Conservation (phyloP, 2,113 vertebrate genomes). For the Anguilla rostrata region DNA sequence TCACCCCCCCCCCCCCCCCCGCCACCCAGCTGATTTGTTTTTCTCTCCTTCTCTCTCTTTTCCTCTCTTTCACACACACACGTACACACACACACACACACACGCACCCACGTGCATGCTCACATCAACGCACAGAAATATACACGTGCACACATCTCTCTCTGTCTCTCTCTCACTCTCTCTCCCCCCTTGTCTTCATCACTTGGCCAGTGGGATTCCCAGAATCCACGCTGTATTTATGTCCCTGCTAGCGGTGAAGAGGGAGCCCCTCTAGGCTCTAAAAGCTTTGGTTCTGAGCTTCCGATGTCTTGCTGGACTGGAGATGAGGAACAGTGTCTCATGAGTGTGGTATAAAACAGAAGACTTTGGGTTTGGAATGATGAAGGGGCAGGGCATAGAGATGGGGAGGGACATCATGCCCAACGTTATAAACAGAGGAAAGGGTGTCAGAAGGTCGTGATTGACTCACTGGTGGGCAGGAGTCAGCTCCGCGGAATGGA, state of each 20-base stretch:
- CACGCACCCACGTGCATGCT: too few relatives aligned
- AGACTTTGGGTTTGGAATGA: not conserved
- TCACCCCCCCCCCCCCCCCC: slow-evolving; percentile 54
- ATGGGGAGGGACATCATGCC: not conserved
- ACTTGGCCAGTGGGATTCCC: slow-evolving; percentile 43
- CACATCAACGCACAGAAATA: too few relatives aligned
- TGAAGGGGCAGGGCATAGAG: not conserved
- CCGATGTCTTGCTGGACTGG: not conserved
- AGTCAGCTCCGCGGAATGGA: not conserved
- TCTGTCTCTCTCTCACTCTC: slow-evolving; percentile 17
- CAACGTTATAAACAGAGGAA: not conserved
- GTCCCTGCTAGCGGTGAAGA: slow-evolving; percentile 25
- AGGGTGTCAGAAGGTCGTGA: not conserved
- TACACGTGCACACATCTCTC: slow-evolving; percentile 29
- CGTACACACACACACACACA: too few relatives aligned
- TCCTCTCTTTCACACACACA: slow-evolving; percentile 37
- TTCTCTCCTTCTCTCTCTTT: slow-evolving; percentile 46
- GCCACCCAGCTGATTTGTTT: slow-evolving; percentile 49
- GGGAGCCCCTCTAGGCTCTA: not conserved
- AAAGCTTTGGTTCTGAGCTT: not conserved
- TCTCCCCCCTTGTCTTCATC: slow-evolving; percentile 33
- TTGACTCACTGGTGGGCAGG: not conserved
- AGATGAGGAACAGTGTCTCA: not conserved
- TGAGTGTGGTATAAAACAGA: not conserved
- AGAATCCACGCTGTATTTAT: slow-evolving; percentile 47